phyloP scores from a whole-genome alignment of 2,888 invertebrate genomes.

The Choreutis nemorana region DNA sequence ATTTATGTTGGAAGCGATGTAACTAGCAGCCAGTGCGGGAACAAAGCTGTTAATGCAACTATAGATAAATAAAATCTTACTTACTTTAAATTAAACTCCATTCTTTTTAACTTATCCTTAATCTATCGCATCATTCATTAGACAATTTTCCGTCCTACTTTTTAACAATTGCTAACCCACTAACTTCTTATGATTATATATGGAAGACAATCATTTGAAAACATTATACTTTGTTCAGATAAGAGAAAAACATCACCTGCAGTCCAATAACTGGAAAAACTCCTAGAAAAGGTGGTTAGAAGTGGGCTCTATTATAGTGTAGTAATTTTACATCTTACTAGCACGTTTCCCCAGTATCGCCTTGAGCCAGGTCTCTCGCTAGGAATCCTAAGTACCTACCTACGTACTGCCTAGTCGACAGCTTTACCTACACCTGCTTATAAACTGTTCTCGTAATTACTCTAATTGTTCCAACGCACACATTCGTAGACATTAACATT shows the following conservation, averaged over 20 bases:
- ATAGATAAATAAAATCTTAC: background rate
- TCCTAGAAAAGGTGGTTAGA: conserved; percentile 52
- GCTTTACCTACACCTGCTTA: conserved; percentile 52
- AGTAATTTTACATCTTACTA: conserved; percentile 51
- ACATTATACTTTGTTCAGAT: too few species aligned
- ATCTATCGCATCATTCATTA: too few species aligned
- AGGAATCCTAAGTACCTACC: conserved; percentile 58
- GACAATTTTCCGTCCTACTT: too few species aligned
- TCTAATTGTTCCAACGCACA: conserved; percentile 42
- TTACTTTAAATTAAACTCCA: too few species aligned
- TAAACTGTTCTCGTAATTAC: conserved; percentile 55
- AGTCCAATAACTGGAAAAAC: too few species aligned
- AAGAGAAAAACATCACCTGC: too few species aligned
- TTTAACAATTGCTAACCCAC: too few species aligned
- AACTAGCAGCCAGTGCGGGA: conserved; percentile 32
- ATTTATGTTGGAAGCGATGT: conserved; percentile 61
- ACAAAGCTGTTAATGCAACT: conserved; percentile 19
- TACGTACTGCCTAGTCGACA: too few species aligned
- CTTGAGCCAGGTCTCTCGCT: conserved; percentile 55
- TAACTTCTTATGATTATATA: too few species aligned
- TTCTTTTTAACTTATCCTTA: too few species aligned
- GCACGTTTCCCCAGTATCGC: conserved; percentile 53
- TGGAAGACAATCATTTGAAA: too few species aligned
- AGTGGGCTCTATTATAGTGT: conserved; percentile 46
- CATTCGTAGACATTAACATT: conserved; percentile 16